Conservation (phyloP, 1,140 invertebrate genomes). For the Anoplophora glabripennis region DNA sequence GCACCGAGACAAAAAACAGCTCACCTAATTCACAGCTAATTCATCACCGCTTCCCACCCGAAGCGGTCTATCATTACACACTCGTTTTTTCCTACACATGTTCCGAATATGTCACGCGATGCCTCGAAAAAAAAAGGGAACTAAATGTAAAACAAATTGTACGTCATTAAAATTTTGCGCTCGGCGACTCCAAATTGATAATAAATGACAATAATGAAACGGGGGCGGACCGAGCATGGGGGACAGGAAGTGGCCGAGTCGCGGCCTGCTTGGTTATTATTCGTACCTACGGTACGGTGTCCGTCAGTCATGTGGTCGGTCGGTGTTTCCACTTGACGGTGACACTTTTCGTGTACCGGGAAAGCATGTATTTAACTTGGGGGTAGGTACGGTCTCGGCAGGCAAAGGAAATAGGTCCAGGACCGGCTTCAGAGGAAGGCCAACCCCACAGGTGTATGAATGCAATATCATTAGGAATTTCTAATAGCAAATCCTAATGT, state of each 20-base stretch:
- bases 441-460: too few relatives aligned
- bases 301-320: neutral
- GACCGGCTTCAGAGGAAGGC: too few relatives aligned
- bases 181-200: slow-evolving; percentile 44
- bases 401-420: too few relatives aligned
- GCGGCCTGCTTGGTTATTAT: slow-evolving; percentile 10
- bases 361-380: too few relatives aligned
- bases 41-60: slow-evolving; percentile 25
- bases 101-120: slow-evolving; percentile 25
- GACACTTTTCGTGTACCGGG: too few relatives aligned
- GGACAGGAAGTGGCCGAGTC: slow-evolving; percentile 40
- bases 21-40: slow-evolving; percentile 23
- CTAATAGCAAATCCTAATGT: too few relatives aligned
- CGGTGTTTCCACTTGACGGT: slow-evolving; percentile 5
- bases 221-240: slow-evolving; percentile 37
- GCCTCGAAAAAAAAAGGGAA: slow-evolving; percentile 21
- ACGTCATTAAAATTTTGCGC: slow-evolving; percentile 48
- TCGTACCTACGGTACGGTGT: neutral
- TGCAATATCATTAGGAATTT: too few relatives aligned
- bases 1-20: too few relatives aligned
- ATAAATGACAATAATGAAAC: slow-evolving; percentile 49
- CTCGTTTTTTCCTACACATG: slow-evolving; percentile 22
- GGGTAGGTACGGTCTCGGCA: too few relatives aligned
- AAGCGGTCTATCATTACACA: slow-evolving; percentile 16
- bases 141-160: slow-evolving; percentile 46